Evolutionary conservation across 2,113 vertebrate genomes (phyloP).

Genomic region (Aplodontia rufa): DNA sequence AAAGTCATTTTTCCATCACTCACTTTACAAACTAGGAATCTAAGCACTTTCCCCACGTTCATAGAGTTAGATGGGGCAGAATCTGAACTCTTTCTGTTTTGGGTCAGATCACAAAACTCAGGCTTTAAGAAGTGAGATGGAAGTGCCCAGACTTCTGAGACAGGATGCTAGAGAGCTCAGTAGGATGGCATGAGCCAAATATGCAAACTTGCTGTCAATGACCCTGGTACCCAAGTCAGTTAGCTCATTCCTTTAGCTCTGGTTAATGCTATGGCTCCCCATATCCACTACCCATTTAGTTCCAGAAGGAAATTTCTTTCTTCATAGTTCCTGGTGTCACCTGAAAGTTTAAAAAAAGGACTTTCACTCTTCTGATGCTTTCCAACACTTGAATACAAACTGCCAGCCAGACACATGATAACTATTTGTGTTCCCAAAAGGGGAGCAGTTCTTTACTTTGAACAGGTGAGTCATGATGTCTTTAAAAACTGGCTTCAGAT

Average conservation of each 20-base stretch:
- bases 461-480: neutral
- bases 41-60: neutral
- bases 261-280: too few species aligned
- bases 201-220: accelerated
- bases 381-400: neutral
- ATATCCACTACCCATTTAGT: too few species aligned
- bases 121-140: neutral
- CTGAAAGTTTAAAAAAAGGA: neutral
- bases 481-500: too few species aligned
- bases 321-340: neutral
- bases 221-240: neutral
- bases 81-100: too few species aligned
- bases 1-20: neutral
- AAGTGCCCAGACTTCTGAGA: accelerated
- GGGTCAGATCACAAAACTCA: neutral
- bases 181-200: accelerated
- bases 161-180: accelerated
- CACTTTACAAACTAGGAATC: neutral
- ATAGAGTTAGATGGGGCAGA: neutral
- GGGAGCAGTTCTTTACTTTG: neutral
- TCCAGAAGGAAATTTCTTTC: neutral
- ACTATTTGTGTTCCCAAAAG: neutral
- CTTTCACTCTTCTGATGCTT: neutral
- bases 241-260: too few species aligned
- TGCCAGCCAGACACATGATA: neutral